phyloP scores from a whole-genome alignment of 2,797 vertebrate genomes.

The Thaleichthys pacificus region DNA sequence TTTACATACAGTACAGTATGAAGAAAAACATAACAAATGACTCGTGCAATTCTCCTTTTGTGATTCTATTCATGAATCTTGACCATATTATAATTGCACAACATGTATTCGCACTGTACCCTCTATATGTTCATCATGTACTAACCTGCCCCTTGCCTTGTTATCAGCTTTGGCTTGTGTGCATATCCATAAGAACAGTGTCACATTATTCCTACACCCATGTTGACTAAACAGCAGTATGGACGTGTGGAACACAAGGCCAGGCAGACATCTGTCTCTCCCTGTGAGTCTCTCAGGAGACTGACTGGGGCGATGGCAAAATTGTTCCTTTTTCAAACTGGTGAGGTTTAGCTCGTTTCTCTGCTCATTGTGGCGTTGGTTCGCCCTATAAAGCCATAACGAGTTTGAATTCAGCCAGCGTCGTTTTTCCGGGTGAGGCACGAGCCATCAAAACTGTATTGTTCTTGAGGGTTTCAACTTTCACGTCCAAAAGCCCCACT shows the following conservation, averaged over 20 bases:
- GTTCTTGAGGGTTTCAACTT: background rate
- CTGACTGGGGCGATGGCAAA: slow-evolving; percentile 1
- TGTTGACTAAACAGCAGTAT: slow-evolving; percentile 3
- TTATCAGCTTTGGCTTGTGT: too few species aligned
- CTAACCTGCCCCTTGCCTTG: too few species aligned
- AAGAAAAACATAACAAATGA: background rate
- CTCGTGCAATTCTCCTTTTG: background rate
- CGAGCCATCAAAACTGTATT: background rate
- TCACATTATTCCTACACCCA: slow-evolving; percentile 10
- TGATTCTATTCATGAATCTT: too few species aligned
- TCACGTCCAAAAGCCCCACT: background rate
- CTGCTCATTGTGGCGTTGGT: slow-evolving; percentile 1
- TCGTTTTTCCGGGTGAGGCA: background rate
- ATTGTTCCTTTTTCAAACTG: background rate
- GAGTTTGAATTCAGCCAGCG: background rate
- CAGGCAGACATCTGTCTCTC: slow-evolving; percentile 12
- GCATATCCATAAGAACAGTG: slow-evolving; percentile 4
- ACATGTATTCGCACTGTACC: too few species aligned
- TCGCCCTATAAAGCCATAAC: slow-evolving; percentile 3
- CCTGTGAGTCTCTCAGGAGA: slow-evolving; percentile 6
- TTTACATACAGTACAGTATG: background rate
- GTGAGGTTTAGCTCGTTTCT: background rate
- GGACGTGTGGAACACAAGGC: background rate
- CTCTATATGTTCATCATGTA: too few species aligned
- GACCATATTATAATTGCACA: too few species aligned